Conservation (phyloP, 2,888 invertebrate species). For the Bellardia bayeri region DNA sequence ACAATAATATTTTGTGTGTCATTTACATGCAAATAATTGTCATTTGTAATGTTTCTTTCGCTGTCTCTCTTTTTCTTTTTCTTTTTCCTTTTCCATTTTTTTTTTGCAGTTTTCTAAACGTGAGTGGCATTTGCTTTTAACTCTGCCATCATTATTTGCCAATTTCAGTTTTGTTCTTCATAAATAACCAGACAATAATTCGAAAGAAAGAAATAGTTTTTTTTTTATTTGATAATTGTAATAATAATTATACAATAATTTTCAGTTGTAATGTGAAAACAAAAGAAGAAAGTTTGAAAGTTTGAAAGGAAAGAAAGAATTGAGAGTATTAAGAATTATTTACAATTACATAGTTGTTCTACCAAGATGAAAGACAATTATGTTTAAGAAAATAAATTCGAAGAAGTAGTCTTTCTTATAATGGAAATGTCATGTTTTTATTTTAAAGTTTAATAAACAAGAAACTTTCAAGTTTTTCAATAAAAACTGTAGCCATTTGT, state of each 20-base stretch:
- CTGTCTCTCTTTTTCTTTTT: not conserved
- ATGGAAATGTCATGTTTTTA: too few species aligned
- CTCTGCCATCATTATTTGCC: constrained; percentile 46
- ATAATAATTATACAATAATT: constrained; percentile 17
- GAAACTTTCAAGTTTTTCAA: too few species aligned
- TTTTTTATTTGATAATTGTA: constrained; percentile 29
- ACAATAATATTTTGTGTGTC: constrained; percentile 44
- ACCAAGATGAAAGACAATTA: too few species aligned
- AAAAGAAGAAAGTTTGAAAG: not conserved
- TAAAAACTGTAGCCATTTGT: too few species aligned
- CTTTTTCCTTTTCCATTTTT: not conserved
- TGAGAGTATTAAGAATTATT: not conserved
- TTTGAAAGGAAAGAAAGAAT: too few species aligned
- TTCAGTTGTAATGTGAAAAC: not conserved
- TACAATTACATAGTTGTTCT: not conserved
- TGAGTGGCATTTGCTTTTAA: constrained; percentile 55
- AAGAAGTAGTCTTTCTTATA: too few species aligned
- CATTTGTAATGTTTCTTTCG: constrained; percentile 31
- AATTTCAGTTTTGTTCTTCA: constrained; percentile 53
- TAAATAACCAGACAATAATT: constrained; percentile 34
- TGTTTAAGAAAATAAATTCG: too few species aligned
- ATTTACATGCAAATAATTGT: constrained; percentile 64
- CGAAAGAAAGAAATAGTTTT: not conserved
- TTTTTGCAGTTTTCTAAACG: constrained; percentile 28
- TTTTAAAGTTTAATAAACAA: too few species aligned